phyloP scores from a whole-genome alignment of 2,113 vertebrate species.

The Gallinago jamesoni region DNA sequence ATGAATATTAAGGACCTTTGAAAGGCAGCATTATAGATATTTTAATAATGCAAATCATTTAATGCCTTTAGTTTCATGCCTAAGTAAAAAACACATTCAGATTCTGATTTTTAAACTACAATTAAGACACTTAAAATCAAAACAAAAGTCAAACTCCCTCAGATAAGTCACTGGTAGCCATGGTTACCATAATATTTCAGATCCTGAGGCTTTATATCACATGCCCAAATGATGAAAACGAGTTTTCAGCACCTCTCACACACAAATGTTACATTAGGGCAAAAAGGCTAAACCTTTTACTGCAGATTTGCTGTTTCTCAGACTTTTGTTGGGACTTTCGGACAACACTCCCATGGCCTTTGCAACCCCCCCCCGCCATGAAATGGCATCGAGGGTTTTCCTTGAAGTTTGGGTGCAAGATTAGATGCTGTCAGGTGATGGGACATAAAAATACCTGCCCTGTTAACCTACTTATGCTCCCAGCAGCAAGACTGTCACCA shows the following conservation, averaged over 20 bases:
- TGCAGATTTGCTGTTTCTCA: not conserved
- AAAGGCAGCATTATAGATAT: conserved; percentile 40
- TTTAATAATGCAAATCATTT: conserved; percentile 60
- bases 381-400: not conserved
- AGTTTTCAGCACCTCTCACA: conserved; percentile 40
- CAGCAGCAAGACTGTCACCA: not conserved
- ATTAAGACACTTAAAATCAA: conserved; percentile 66
- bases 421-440: not conserved
- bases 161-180: conserved; percentile 68
- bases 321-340: not conserved
- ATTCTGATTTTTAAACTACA: conserved; percentile 64
- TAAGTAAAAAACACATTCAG: conserved; percentile 20
- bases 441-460: conserved; percentile 23
- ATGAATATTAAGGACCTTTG: conserved; percentile 28
- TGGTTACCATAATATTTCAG: conserved; percentile 66
- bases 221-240: conserved; percentile 49
- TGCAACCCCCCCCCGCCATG: not conserved
- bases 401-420: not conserved
- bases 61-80: conserved; percentile 58
- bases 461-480: not conserved
- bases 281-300: not conserved
- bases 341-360: not conserved
- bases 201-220: conserved; percentile 39
- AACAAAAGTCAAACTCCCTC: conserved; percentile 69
- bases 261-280: not conserved